Conservation (phyloP, 2,797 vertebrate genomes). For the Acomys russatus region DNA sequence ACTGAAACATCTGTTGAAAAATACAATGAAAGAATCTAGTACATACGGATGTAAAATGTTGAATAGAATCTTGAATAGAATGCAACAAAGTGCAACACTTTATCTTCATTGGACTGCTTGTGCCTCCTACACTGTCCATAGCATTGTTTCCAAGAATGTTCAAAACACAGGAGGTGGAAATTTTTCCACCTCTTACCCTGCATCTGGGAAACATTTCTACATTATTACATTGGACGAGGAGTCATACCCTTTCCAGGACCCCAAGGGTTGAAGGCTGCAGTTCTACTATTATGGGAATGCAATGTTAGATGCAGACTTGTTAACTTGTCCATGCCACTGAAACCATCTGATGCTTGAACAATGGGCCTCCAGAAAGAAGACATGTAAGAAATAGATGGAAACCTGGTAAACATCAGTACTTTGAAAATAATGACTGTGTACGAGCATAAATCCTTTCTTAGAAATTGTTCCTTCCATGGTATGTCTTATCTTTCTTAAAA, state of each 20-base stretch:
- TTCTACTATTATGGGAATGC: rapidly evolving
- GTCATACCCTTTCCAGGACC: background rate
- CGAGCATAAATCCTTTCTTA: background rate
- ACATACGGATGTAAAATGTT: background rate
- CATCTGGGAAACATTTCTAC: background rate
- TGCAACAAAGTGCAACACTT: background rate
- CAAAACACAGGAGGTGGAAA: background rate
- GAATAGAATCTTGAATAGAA: background rate
- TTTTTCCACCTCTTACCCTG: background rate
- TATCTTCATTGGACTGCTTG: background rate
- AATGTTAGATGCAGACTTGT: background rate
- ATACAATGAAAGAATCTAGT: background rate
- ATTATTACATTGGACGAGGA: background rate
- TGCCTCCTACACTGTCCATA: background rate
- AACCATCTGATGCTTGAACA: background rate
- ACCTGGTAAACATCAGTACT: background rate
- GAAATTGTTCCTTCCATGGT: background rate
- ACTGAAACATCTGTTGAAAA: background rate
- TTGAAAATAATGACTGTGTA: background rate
- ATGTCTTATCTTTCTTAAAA: background rate
- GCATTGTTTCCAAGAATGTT: background rate
- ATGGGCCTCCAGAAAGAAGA: background rate
- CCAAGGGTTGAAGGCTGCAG: background rate
- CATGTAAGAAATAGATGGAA: background rate
- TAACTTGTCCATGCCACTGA: background rate